Evolutionary conservation across 2,888 invertebrate genomes (phyloP).

Genomic region (Dendrolimus houi): DNA sequence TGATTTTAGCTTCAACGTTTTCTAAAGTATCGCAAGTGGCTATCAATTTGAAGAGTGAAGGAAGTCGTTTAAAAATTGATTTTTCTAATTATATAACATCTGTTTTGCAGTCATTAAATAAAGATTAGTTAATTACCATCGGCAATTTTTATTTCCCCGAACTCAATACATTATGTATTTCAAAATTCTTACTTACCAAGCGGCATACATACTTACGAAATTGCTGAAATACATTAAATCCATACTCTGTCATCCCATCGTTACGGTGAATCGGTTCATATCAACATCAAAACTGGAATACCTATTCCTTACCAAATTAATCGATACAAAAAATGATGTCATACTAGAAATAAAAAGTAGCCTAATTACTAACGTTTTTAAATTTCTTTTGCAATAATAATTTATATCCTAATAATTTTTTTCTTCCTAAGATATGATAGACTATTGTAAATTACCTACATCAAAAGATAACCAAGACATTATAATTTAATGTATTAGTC

Average conservation of each 20-base stretch:
- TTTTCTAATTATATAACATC: slow-evolving; percentile 68
- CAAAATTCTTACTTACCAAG: slow-evolving; percentile 11
- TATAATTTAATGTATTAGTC: too few relatives aligned
- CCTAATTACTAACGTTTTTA: too few relatives aligned
- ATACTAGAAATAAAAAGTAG: too few relatives aligned
- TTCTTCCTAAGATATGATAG: too few relatives aligned
- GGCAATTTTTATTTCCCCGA: background rate
- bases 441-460: too few relatives aligned
- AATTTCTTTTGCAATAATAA: too few relatives aligned
- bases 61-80: slow-evolving; percentile 75
- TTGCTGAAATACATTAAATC: slow-evolving; percentile 10
- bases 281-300: too few relatives aligned
- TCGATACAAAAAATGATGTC: too few relatives aligned
- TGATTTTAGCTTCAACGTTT: slow-evolving; percentile 74
- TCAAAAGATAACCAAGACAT: too few relatives aligned
- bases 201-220: slow-evolving; percentile 19
- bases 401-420: too few relatives aligned
- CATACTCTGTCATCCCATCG: background rate
- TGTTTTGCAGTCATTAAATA: slow-evolving; percentile 54
- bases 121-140: slow-evolving; percentile 25
- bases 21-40: slow-evolving; percentile 76
- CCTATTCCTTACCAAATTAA: too few relatives aligned
- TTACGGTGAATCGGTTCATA: background rate
- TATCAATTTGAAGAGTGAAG: slow-evolving; percentile 75
- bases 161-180: background rate